These are phyloP conservation scores for Eidolon dupreanum DNA, from an alignment of 2,797 vertebrate genomes.

Conservation along the genomic window DNA sequence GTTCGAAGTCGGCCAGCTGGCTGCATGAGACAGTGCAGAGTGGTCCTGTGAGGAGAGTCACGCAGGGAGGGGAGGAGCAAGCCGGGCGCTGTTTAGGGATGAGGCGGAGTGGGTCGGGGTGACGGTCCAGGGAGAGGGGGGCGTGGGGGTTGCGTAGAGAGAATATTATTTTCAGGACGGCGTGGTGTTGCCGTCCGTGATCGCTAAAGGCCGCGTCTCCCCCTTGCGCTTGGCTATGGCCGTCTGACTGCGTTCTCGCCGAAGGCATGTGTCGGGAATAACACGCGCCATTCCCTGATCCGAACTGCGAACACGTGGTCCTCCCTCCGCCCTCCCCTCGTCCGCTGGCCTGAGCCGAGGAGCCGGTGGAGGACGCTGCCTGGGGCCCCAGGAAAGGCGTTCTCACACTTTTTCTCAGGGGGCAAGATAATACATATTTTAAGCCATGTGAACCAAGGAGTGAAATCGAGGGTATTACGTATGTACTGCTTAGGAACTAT, in stretches of 20 bases:
- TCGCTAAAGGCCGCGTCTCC: too few relatives aligned
- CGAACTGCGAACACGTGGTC: neutral
- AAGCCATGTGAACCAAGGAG: neutral
- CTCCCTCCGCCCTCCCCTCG: neutral
- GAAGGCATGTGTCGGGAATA: neutral
- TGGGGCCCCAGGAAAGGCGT: neutral
- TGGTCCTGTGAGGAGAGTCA: rapidly evolving
- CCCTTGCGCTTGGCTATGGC: neutral
- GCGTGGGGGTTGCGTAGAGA: rapidly evolving
- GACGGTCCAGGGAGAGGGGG: neutral
- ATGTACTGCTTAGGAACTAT: neutral
- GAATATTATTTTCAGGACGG: neutral
- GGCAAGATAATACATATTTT: neutral
- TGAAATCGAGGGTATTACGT: neutral
- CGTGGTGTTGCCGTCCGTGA: rapidly evolving
- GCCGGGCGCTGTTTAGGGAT: neutral
- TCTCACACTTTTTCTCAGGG: neutral
- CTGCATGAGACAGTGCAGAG: too few relatives aligned
- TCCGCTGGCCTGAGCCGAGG: neutral
- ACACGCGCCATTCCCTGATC: neutral
- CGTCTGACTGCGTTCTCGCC: neutral
- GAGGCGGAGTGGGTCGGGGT: neutral
- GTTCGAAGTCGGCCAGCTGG: too few relatives aligned
- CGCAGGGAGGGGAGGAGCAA: neutral
- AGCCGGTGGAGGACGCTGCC: neutral